Evolutionary conservation across 1,140 invertebrate species (phyloP), one percentile per base, ranked within the genome.

Genomic region (Sycophila sp.): DNA sequence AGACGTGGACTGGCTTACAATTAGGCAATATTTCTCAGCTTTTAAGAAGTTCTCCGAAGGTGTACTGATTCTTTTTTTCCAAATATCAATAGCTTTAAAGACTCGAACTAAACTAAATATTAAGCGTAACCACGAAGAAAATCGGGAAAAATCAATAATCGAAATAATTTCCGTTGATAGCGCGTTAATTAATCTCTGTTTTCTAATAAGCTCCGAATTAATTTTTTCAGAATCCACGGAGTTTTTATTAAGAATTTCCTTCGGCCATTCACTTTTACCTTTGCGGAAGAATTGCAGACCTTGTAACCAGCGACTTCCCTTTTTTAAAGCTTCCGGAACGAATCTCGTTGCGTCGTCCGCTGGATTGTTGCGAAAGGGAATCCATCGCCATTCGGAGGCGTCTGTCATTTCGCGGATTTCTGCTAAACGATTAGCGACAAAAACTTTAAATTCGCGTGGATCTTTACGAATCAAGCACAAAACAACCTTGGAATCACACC

Each of bases 351-450:
- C 30, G 19, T 56, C 30, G 30, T 89, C 87, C 2, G 85, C n/a
- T n/a, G n/a, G n/a, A n/a, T n/a, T n/a, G n/a, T n/a, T n/a, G n/a
- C n/a, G n/a, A n/a, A 83, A 40, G 85, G 60, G 40, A 1, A 88
- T 78, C 72, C 88, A 81, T 30, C 40, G 17, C 87, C 86, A 89
- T 24, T 82, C 67, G 15, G 60, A 34, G 2, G 40, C 26, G 11
- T 68, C 30, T 11, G 77, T 66, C n/a, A 71, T 47, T 22, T 65
- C 62, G 19, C 75, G 69, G 17, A 86, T 84, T 67, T 80, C 71
- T 1, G 71, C 24, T 6, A 83, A 79, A 15, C 83, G 40, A 77
- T 86, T 85, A 1, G 75, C 76, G 1, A 82, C 81, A 51, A 68
- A 74, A 4, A 55, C 65, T 38, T 71, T 38, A 4, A 49, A 30